Conservation (phyloP, 2,888 invertebrate genomes). For the Cremastinae sp. region DNA sequence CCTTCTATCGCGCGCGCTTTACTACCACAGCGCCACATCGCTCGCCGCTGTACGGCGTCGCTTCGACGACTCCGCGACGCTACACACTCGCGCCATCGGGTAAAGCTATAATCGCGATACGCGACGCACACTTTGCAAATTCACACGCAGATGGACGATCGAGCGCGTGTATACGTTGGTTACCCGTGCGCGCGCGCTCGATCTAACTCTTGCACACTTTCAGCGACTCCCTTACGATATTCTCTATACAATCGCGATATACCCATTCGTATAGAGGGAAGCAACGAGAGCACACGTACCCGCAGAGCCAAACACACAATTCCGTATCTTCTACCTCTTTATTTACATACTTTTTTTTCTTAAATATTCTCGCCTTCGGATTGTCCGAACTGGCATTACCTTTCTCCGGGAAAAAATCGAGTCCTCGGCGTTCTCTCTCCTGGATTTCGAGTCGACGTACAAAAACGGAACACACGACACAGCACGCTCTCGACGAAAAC, state of each 20-base stretch:
- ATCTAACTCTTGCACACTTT: conserved; percentile 47
- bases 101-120: too few species aligned
- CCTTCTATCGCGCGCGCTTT: conserved; percentile 53
- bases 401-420: conserved; percentile 48
- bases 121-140: conserved; percentile 11
- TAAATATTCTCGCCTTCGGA: conserved; percentile 20
- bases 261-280: conserved; percentile 58
- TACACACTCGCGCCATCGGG: conserved; percentile 8
- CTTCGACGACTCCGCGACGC: conserved; percentile 56
- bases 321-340: conserved; percentile 19
- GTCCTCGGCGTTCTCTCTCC: conserved; percentile 27
- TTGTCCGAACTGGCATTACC: conserved; percentile 44
- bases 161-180: conserved; percentile 52
- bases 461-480: conserved; percentile 26
- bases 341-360: conserved; percentile 10
- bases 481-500: conserved; percentile 14
- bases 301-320: conserved; percentile 28
- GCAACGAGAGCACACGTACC: conserved; percentile 39
- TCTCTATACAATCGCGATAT: conserved; percentile 52
- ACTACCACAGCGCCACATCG: conserved; percentile 51
- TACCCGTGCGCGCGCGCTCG: conserved; percentile 49
- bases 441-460: conserved; percentile 31
- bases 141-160: conserved; percentile 26
- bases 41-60: conserved; percentile 54
- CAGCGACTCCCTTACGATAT: conserved; percentile 10